Base-by-base conservation (phyloP, 2,888 invertebrate species). In the Thelaira solivaga region DNA sequence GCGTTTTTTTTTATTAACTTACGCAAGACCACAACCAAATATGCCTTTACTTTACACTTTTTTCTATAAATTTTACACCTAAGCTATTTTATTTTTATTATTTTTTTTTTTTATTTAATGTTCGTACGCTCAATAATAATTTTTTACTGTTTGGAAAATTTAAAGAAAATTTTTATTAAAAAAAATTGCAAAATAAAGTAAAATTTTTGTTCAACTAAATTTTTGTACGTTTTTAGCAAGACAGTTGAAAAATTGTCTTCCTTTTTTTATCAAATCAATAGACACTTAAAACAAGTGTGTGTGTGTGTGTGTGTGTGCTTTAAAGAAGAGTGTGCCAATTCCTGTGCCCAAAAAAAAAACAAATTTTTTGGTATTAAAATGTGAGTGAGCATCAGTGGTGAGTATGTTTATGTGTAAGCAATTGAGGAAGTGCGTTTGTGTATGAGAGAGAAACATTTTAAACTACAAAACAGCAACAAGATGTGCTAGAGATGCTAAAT, bases 401-500 rank as follows among this genome's bases (percentile, higher is more conserved):
- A 43, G 36, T 26, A 41, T 26, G 24, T 22, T 29, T 55, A 16
- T 13, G 1, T 20, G 49, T 53, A 7, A 31, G 8, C 34, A 41
- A 41, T 29, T 45, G 41, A 16, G n/a, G 11, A 31, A 39, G 34
- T 24, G 34, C 5, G 34, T 39, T 5, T 51, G 20, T 43, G 24
- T 22, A 11, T 24, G 34, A 74, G 71, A 55, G 64, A 18, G 67
- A 18, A 74, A 51, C 45, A 72, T 61, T 71, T 49, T 26, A 61
- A 69, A 43, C 20, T 41, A 0, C 62, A 22, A 73, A 73, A 79
- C 61, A 75, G 39, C 68, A 76, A 76, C 76, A 51, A 78, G 73
- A 76, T 71, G 67, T 57, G 65, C n/a, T n/a, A 74, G 64, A 49
- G 81, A 82, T 80, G 80, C 80, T 81, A 76, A 64, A 76, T 80